A percentile compares a stretch with the other conserved stretches of the same genome.
Conservation (phyloP, 2,888 invertebrate species). For the Pristionchus japonicus region DNA sequence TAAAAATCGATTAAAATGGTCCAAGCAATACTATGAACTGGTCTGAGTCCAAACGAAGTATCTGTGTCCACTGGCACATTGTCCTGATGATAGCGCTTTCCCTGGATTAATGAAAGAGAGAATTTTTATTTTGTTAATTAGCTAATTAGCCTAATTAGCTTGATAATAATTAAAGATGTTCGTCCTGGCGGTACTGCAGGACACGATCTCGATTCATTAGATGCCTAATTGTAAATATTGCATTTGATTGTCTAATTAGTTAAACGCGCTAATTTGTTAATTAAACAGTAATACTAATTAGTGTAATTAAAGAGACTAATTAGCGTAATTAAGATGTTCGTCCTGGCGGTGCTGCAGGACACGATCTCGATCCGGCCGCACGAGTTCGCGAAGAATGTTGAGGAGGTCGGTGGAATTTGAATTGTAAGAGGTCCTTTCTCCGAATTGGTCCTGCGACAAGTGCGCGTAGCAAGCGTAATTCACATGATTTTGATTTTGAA, state of each 20-base stretch:
- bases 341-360: constrained; percentile 66
- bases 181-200: constrained; percentile 64
- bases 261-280: neutral
- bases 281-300: neutral
- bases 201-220: constrained; percentile 69
- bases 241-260: neutral
- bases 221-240: no score
- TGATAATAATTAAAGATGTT: constrained; percentile 66
- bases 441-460: no score
- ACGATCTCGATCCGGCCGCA: constrained; percentile 68
- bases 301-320: neutral
- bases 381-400: constrained; percentile 62
- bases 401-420: no score
- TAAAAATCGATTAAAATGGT: neutral
- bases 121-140: neutral
- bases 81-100: no score
- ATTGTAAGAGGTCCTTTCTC: no score
- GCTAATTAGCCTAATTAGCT: neutral
- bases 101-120: no score
- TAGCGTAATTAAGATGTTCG: constrained; percentile 69
- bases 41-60: neutral
- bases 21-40: neutral
- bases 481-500: no score
- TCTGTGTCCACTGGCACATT: no score
- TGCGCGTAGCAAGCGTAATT: no score